These are phyloP conservation scores for Aramus guarauna DNA, from an alignment of 2,113 vertebrate genomes.

Conservation along the genomic window DNA sequence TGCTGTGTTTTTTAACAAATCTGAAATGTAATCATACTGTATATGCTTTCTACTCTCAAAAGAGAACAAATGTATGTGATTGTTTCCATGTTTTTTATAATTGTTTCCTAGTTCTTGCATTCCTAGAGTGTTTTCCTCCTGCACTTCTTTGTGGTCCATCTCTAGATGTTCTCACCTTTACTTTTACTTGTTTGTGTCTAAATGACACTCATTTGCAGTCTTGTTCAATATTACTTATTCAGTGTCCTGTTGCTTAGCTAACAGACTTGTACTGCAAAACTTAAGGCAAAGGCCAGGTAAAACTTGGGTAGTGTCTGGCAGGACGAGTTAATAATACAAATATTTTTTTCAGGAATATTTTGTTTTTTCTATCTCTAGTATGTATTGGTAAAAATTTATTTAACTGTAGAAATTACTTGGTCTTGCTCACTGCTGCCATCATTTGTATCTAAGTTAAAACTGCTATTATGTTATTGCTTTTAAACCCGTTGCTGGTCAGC, in stretches of 20 bases:
- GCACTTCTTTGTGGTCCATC: neutral
- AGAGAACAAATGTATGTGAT: neutral
- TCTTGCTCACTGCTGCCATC: accelerated
- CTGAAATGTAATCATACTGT: neutral
- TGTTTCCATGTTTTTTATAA: neutral
- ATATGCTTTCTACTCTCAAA: neutral
- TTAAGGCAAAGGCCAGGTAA: neutral
- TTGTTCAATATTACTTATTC: neutral
- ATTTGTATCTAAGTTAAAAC: neutral
- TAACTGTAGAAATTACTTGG: neutral
- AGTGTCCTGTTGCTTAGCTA: neutral
- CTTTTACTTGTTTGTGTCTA: neutral
- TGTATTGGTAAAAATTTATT: neutral
- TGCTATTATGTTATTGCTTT: neutral
- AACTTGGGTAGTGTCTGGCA: neutral
- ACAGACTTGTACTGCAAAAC: neutral
- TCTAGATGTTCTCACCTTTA: neutral
- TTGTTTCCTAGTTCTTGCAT: neutral
- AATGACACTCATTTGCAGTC: neutral
- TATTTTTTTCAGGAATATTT: neutral
- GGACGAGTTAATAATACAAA: neutral
- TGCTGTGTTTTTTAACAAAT: neutral
- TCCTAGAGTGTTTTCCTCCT: neutral
- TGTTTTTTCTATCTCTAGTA: neutral
- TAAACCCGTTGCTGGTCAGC: neutral